Evolutionary conservation across 1,140 invertebrate species (phyloP).

Genomic region (Palaemon carinicauda): DNA sequence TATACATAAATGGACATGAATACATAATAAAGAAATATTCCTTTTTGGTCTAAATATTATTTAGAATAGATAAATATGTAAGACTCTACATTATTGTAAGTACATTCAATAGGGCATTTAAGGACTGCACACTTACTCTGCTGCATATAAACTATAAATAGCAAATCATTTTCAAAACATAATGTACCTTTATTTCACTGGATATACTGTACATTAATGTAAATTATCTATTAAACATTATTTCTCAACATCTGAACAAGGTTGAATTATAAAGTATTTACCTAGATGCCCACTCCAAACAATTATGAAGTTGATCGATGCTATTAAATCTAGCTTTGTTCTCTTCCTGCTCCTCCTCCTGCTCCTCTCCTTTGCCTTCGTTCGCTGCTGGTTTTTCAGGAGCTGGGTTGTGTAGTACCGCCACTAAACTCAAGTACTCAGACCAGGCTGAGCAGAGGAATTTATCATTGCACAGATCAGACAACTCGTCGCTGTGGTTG

Average conservation of each 20-base stretch:
- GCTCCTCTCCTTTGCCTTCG: neutral
- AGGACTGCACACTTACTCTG: neutral
- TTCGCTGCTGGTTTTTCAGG: neutral
- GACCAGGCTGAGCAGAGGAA: conserved; percentile 49
- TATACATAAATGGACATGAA: too few species aligned
- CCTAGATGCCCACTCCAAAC: conserved; percentile 40
- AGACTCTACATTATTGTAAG: too few species aligned
- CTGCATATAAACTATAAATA: neutral
- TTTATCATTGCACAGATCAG: conserved; percentile 32
- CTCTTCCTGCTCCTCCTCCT: neutral
- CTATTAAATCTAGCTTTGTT: conserved; percentile 23
- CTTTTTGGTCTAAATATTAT: too few species aligned
- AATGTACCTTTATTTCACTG: too few species aligned
- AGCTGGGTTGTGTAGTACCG: conserved; percentile 32
- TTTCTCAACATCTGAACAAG: neutral
- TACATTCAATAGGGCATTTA: too few species aligned
- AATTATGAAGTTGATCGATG: neutral
- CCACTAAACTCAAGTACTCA: conserved; percentile 44
- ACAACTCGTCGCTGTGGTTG: conserved; percentile 11
- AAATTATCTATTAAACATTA: too few species aligned
- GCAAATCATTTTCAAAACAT: too few species aligned
- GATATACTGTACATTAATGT: too few species aligned
- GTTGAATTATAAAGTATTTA: neutral
- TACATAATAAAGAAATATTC: too few species aligned
- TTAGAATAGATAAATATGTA: too few species aligned